A percentile compares a stretch with the other conserved stretches of the same genome.
Conservation (phyloP, 2,797 vertebrate genomes). For the Amblyraja radiata region DNA sequence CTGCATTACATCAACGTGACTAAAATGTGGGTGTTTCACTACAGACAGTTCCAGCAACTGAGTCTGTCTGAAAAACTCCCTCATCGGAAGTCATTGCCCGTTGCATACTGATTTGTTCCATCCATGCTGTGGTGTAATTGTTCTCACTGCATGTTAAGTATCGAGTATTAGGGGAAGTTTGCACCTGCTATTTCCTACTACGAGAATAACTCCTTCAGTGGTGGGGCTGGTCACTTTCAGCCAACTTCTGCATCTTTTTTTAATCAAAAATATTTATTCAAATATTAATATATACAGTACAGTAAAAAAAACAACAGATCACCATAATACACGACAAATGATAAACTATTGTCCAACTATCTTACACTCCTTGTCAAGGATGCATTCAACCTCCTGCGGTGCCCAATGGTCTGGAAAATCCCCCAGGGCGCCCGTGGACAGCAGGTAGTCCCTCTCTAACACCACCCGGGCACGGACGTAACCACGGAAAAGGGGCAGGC, state of each 20-base stretch:
- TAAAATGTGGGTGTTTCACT: background rate
- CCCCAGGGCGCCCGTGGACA: too few species aligned
- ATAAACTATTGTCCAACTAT: too few species aligned
- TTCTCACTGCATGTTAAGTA: background rate
- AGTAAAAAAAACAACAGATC: too few species aligned
- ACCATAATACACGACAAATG: too few species aligned
- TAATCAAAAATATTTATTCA: too few species aligned
- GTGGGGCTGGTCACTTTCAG: background rate
- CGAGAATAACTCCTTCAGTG: background rate
- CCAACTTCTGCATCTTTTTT: background rate
- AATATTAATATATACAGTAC: too few species aligned
- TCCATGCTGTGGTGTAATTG: background rate
- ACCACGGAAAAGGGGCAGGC: too few species aligned
- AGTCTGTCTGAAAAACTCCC: conserved; percentile 18
- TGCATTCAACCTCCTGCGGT: too few species aligned
- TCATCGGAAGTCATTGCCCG: background rate
- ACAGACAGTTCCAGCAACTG: conserved; percentile 21
- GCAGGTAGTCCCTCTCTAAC: too few species aligned
- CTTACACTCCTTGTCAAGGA: too few species aligned
- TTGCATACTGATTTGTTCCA: conserved; percentile 13
- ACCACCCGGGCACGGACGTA: too few species aligned
- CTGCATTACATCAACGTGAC: background rate
- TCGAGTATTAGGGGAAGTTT: background rate
- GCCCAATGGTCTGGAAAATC: too few species aligned
- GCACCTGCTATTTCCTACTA: background rate